Base-by-base conservation (phyloP, 2,797 vertebrate genomes). In the Sternarchorhynchus goeldii region DNA sequence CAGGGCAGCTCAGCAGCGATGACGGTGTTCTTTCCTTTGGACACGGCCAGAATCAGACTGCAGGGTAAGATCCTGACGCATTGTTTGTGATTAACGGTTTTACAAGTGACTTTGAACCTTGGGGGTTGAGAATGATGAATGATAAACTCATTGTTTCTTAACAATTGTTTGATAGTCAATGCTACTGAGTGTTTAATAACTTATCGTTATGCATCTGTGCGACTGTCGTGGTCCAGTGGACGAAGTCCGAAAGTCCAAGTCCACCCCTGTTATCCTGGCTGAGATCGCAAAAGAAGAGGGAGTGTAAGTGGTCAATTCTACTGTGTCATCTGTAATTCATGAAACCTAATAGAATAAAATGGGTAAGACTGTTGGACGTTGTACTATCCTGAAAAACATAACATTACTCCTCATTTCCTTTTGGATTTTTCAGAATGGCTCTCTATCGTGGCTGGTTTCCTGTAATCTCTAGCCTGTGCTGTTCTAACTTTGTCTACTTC, bases 401-500 rank as follows among this genome's bases (percentile, higher is more conserved):
- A 36, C 0, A 7, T 17, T 1, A 10, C 3, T n/a, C 10, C 34
- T 41, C 41, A 21, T 25, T 10, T 50, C 3, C 14, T 57, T 14
- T 74, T 25, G 68, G 20, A 39, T 14, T 21, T 80, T 82, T 31
- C 88, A 95, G 94, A 78, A 81, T 75, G 83, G 90, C 93, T 82
- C 87, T 94, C 64, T 95, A 95, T 87, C 91, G 94, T 82, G 94
- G 94, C 57, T 95, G 93, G 94, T 93, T 95, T 80, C 93, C 94
- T 4, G 93, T 94, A 57, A 95, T 95, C 84, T 94, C 93, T 83
- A 95, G 93, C 81, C 90, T 95, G 55, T 95, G 92, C 88, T 94
- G 93, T 88, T 95, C 94, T 79, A 95, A 94, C 90, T 95, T 94
- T 73, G 93, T 95, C 59, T 95, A 95, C 86, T 95, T 95, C 88